phyloP scores from a whole-genome alignment of 2,888 invertebrate genomes.

The Papilio demoleus region DNA sequence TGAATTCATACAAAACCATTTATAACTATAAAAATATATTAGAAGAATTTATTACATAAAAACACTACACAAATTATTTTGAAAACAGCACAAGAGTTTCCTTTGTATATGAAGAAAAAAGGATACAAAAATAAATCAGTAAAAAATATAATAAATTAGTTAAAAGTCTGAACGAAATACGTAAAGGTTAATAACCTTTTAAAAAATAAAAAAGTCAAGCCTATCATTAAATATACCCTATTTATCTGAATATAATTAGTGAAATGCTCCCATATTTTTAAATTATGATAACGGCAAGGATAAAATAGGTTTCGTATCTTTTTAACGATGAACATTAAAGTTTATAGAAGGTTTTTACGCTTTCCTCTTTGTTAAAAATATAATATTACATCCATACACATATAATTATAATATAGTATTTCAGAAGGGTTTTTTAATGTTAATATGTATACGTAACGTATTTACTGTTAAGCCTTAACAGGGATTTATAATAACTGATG shows the following conservation, averaged over 20 bases:
- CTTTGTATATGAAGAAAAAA: too few relatives aligned
- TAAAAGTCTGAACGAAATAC: neutral
- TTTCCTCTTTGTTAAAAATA: conserved; percentile 23
- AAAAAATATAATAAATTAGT: too few relatives aligned
- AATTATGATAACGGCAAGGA: conserved; percentile 19
- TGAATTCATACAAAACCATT: too few relatives aligned
- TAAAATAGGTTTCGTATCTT: conserved; percentile 24
- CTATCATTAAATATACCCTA: neutral
- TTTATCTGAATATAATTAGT: conserved; percentile 8
- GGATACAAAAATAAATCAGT: too few relatives aligned
- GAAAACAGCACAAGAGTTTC: too few relatives aligned
- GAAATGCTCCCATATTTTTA: conserved; percentile 19
- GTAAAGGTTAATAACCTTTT: neutral
- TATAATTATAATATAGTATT: neutral
- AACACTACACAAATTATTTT: too few relatives aligned
- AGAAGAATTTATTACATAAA: too few relatives aligned
- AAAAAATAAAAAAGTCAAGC: neutral
- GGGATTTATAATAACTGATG: too few relatives aligned
- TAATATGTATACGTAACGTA: too few relatives aligned
- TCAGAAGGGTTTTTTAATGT: too few relatives aligned
- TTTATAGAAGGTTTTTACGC: conserved; percentile 16
- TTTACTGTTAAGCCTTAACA: too few relatives aligned
- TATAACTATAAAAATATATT: too few relatives aligned
- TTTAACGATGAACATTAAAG: conserved; percentile 30
- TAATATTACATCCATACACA: neutral